phyloP scores from a whole-genome alignment of 1,140 invertebrate genomes.

The Contarinia nasturtii region DNA sequence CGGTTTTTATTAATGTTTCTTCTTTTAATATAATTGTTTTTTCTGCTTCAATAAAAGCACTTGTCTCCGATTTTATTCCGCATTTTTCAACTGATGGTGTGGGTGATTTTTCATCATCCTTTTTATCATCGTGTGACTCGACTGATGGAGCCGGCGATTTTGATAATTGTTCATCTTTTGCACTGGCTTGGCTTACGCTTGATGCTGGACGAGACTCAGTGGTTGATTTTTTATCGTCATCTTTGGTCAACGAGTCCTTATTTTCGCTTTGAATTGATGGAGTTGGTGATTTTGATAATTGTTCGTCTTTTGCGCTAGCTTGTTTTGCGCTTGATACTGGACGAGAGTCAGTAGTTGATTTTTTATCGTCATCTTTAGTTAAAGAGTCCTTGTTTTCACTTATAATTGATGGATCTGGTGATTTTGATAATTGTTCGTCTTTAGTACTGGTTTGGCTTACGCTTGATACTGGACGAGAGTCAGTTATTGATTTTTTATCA shows the following conservation, averaged over 20 bases:
- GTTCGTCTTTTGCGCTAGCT: background rate
- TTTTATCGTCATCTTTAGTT: background rate
- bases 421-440: too few relatives aligned
- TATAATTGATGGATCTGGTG: too few relatives aligned
- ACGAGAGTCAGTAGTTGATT: background rate
- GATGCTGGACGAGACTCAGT: background rate
- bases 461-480: too few relatives aligned
- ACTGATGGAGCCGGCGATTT: background rate
- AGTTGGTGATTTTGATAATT: too few relatives aligned
- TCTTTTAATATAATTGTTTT: too few relatives aligned
- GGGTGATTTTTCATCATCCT: background rate
- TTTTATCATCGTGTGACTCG: background rate
- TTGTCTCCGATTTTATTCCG: too few relatives aligned
- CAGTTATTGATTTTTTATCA: constrained; percentile 7
- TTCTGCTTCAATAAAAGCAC: too few relatives aligned
- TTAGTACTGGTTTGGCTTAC: too few relatives aligned
- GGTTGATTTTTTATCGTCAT: background rate
- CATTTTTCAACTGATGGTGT: too few relatives aligned
- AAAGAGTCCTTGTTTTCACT: background rate
- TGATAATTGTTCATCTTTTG: background rate
- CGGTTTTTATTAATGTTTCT: background rate
- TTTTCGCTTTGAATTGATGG: background rate
- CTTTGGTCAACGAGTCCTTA: too few relatives aligned
- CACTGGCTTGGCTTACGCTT: background rate
- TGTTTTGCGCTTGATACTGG: background rate